Evolutionary conservation across 1,140 invertebrate genomes (phyloP), one percentile per base, ranked within the genome.

Genomic region (Drosophila mayri): DNA sequence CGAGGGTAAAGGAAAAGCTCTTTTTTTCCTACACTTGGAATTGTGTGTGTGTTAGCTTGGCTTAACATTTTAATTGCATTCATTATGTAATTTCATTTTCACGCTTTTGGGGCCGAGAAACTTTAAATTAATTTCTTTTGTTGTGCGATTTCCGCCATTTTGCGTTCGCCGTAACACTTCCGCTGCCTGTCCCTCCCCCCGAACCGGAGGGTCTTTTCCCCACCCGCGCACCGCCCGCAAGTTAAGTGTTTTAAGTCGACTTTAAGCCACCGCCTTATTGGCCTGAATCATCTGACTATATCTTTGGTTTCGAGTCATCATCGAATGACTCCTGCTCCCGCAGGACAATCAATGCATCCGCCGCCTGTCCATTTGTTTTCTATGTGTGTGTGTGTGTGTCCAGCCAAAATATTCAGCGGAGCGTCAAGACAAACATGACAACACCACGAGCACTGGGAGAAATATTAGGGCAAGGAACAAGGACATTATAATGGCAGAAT

Each of bases 71-170:
- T 88, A 88, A 88, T 88, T 88, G 85, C 85, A 90, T 90, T 88
- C 85, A 88, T 88, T 88, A 90, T 90, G 86, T 88, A 90, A 88
- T 88, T 88, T 73, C 68, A 76, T 90, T 88, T 88, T 85, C 81
- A 85, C 84, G 77, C 85, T 75, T 85, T 83, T 71, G 61, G 65
- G 65, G 49, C 64, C 49, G 52, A 78, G 57, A 88, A 88, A 88
- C 84, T 88, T 88, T 88, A 88, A 88, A 88, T 88, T 78, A 88
- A 88, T 88, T 88, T 84, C 84, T 88, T 88, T 88, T 88, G 84
- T 88, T 83, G 47, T 65, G 59, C 44, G 64, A 88, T 81, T 88
- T 88, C 85, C 84, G 80, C 70, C 70, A 88, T 88, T 88, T 88
- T 90, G 75, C 77, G 70, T 55, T 55, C 44, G 47, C 62, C 67